Evolutionary conservation across 2,113 vertebrate genomes (phyloP), one percentile per base, ranked within the genome.

Genomic region (Cavia porcellus): DNA sequence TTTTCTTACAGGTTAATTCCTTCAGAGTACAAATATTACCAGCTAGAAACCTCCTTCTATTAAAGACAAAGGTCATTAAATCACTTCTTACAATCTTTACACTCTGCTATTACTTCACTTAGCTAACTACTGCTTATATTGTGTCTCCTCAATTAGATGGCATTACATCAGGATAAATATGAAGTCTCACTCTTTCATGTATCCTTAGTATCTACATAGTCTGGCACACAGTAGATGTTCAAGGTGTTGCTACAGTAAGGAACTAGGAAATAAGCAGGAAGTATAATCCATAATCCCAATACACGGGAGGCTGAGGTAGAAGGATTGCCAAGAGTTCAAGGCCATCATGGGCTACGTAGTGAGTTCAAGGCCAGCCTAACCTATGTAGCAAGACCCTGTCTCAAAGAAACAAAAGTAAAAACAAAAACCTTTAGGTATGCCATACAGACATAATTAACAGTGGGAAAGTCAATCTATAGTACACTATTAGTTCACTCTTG

Each of bases 261-360:
- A 95, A 94, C 59, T 94, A 79, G 52, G 77, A 97, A 64, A 61
- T 24, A 96, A 66, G 68, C 38, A 95, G 70, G 35, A 95, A 80
- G 50, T 52, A 32, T 19, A 15, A 77, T 45, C 74, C 47, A 28
- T 47, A 77, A 28, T 47, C 42, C 45, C 45, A 77, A 25, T 47
- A 47, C 74, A 77, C 3, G 5, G 74, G 45, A 77, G 74, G 74
- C 45, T 77, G 74, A 77, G 74, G 74, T 45, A 77, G 74, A 75
- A 75, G 74, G 68, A 22, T 22, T 3, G 14, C 19, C 19, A 72
- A 22, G n/a, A 72, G 68, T 22, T 72, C 68, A 72, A 72, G n/a
- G 68, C n/a, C 15, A 72, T n/a, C n/a, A 5, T 38, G n/a, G 32
- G 68, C 35, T 70, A 70, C 38, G 38, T 2, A 70, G 66, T 68